Percentiles rank a stretch among this genome's conserved stretches.
phyloP scores from a whole-genome alignment of 2,113 vertebrate species.

The Clinocottus analis region DNA sequence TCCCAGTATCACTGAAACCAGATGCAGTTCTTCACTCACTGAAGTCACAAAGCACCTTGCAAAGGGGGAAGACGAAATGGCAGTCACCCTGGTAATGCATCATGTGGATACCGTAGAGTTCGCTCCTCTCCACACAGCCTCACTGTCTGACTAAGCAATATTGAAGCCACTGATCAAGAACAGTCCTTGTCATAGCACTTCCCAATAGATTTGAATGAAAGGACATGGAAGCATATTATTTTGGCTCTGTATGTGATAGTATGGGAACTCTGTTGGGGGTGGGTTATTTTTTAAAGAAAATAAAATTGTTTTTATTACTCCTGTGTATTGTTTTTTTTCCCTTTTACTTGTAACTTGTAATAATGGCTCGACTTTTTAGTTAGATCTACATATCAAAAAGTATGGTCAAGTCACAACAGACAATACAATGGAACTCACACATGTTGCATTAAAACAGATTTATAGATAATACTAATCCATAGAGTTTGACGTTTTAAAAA shows the following conservation, averaged over 20 bases:
- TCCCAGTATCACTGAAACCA: constrained; percentile 70
- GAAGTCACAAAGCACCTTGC: constrained; percentile 82
- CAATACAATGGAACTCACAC: neutral
- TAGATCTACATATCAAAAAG: too few relatives aligned
- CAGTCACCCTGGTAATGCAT: constrained; percentile 73
- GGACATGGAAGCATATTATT: constrained; percentile 79
- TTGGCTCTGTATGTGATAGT: constrained; percentile 85
- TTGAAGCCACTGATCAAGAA: constrained; percentile 82
- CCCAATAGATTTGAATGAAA: constrained; percentile 82
- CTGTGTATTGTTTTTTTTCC: constrained; percentile 6
- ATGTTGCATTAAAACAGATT: neutral
- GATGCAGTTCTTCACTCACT: constrained; percentile 83
- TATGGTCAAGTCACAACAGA: neutral
- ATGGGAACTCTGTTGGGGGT: constrained; percentile 81
- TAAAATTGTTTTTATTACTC: constrained; percentile 84
- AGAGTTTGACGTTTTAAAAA: neutral
- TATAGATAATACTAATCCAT: neutral
- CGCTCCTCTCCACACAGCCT: constrained; percentile 74
- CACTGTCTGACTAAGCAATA: constrained; percentile 85
- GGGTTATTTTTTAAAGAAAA: constrained; percentile 87
- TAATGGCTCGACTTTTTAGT: neutral
- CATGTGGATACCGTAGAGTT: constrained; percentile 66
- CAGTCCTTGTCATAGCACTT: constrained; percentile 85
- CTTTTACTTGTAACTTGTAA: neutral
- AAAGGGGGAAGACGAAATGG: constrained; percentile 55